Percentiles rank a stretch among this genome's conserved stretches.
These are phyloP conservation scores for Psettodes erumei DNA, from an alignment of 2,113 vertebrate species.

Conservation along the genomic window DNA sequence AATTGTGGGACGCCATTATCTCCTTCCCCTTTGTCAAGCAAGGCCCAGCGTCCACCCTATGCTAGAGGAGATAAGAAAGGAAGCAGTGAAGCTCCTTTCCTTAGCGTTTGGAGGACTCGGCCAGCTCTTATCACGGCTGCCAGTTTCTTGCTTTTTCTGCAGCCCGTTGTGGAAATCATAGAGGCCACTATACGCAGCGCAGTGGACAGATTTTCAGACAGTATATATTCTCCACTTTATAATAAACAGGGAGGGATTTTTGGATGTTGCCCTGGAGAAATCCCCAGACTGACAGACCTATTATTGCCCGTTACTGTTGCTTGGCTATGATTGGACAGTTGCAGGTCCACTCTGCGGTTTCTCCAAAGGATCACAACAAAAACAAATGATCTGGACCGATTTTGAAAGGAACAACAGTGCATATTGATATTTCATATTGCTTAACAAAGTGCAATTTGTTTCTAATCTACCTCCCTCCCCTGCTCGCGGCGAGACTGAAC, in stretches of 20 bases:
- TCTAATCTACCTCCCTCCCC: neutral
- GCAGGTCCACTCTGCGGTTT: neutral
- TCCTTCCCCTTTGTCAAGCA: neutral
- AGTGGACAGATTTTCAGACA: neutral
- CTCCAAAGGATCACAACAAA: neutral
- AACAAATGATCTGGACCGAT: constrained; percentile 2
- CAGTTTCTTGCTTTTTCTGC: no score
- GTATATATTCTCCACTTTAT: neutral
- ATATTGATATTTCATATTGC: neutral
- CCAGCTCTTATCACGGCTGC: neutral
- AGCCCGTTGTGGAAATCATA: no score
- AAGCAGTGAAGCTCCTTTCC: neutral
- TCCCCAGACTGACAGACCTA: neutral
- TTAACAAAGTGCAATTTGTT: neutral
- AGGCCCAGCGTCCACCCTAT: neutral
- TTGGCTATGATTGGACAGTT: neutral
- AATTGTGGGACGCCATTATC: neutral
- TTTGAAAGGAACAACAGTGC: neutral
- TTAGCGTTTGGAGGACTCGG: neutral
- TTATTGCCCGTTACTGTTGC: neutral
- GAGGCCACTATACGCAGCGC: no score
- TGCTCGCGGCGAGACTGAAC: neutral
- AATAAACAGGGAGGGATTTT: neutral
- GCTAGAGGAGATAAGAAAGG: neutral
- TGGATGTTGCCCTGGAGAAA: neutral